phyloP scores from a whole-genome alignment of 2,888 invertebrate species.

The Chaitophorus viminalis region DNA sequence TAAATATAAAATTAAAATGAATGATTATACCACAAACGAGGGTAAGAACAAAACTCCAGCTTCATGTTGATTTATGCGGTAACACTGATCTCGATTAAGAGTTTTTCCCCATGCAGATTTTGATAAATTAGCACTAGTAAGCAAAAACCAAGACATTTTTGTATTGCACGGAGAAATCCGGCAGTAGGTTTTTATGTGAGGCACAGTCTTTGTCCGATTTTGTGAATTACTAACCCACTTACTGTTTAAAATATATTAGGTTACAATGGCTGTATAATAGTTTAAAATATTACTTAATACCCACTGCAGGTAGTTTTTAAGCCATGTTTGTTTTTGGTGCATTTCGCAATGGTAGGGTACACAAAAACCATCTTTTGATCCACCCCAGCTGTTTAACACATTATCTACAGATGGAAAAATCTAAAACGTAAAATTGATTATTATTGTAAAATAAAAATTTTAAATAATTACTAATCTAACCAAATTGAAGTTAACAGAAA shows the following conservation, averaged over 20 bases:
- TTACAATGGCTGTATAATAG: slow-evolving; percentile 37
- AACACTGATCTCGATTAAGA: slow-evolving; percentile 72
- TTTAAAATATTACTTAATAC: slow-evolving; percentile 66
- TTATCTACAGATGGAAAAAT: slow-evolving; percentile 86
- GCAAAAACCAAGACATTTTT: slow-evolving; percentile 82
- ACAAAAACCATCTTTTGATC: slow-evolving; percentile 85
- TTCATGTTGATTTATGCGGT: slow-evolving; percentile 86
- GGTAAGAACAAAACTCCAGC: slow-evolving; percentile 91
- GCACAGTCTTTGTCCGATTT: slow-evolving; percentile 84
- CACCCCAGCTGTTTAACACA: slow-evolving; percentile 86
- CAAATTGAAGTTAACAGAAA: slow-evolving; percentile 71
- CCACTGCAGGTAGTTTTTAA: slow-evolving; percentile 80
- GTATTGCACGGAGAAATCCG: slow-evolving; percentile 77
- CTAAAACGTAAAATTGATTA: slow-evolving; percentile 62
- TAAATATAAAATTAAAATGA: slow-evolving; percentile 11
- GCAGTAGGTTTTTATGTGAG: slow-evolving; percentile 93
- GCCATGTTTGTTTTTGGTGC: slow-evolving; percentile 87
- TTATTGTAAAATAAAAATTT: not conserved
- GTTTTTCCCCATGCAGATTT: slow-evolving; percentile 95
- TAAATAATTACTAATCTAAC: slow-evolving; percentile 65
- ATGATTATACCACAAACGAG: slow-evolving; percentile 77
- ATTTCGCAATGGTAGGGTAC: slow-evolving; percentile 84
- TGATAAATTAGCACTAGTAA: slow-evolving; percentile 95
- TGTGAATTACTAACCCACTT: slow-evolving; percentile 83
- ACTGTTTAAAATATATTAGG: slow-evolving; percentile 68